Percentiles rank a stretch among this genome's conserved stretches.
Evolutionary conservation across 1,140 invertebrate genomes (phyloP).

Genomic region (Solenopsis invicta): DNA sequence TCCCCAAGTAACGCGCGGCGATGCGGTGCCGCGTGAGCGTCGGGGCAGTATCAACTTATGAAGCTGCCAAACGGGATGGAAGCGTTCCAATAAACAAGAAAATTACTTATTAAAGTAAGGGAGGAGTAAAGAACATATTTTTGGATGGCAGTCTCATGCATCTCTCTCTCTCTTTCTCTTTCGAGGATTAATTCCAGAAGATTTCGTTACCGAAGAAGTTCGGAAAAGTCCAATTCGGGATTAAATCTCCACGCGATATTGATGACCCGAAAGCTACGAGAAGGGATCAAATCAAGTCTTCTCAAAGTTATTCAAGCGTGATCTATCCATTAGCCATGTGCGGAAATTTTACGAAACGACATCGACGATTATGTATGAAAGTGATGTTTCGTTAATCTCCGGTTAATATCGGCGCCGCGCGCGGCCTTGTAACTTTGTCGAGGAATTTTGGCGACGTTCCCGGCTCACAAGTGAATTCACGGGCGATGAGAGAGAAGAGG

Average conservation of each 20-base stretch:
- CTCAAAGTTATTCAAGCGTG: not conserved
- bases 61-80: not conserved
- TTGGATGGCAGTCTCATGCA: not conserved
- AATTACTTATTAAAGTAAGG: slow-evolving; percentile 20
- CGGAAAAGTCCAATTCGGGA: not conserved
- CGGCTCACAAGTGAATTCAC: not conserved
- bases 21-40: not conserved
- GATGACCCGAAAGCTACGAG: not conserved
- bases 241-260: not conserved
- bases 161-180: not conserved
- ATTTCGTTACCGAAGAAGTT: not conserved
- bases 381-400: not conserved
- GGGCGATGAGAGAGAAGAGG: not conserved
- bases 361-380: not conserved
- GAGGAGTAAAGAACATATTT: not conserved
- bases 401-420: not conserved
- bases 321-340: not conserved
- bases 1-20: not conserved
- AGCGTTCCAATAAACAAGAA: slow-evolving; percentile 14
- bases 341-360: not conserved
- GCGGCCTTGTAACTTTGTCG: not conserved
- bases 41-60: not conserved
- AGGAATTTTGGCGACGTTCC: slow-evolving; percentile 25
- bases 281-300: not conserved
- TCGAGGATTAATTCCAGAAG: not conserved